Base-by-base conservation (phyloP, 2,797 vertebrate genomes). In the Siniperca obscura region DNA sequence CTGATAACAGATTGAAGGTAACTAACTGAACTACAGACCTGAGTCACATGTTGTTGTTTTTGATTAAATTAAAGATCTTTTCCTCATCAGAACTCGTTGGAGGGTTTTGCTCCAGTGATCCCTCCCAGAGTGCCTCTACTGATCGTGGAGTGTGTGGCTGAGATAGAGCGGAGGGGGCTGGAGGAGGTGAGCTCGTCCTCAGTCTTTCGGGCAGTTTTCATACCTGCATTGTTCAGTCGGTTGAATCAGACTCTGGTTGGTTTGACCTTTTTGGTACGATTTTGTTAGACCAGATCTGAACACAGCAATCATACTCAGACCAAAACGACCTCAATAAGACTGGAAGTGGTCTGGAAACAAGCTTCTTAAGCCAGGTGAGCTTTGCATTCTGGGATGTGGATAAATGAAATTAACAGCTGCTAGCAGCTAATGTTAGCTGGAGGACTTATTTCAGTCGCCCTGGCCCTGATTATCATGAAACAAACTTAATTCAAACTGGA, bases 151-250 rank as follows among this genome's bases (percentile, higher is more conserved):
- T 94, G 93, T 17, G 89, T 93, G 56, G 52, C 84, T 0, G 93
- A 94, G 84, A 93, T 94, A 0, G 93, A 94, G 76, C 84, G 85
- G 64, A 65, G 91, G 40, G 93, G 93, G 0, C 81, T 93, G 67
- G 40, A 87, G 4, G 93, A 94, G 92, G 93, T 93, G 75, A 82
- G 79, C 6, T 42, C 2, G 3, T 36, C 16, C 12, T 11, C 25
- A 3, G 60, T 3, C 50, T 16, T 19, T n/a, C 1, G 44, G n/a
- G 21, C 44, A 10, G n/a, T 19, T 21, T 12, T 59, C 9, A 16
- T 8, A 22, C 30, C 17, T 3, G 17, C 13, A 8, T 38, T 5
- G 27, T 14, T 67, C 17, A 56, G 27, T 13, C 14, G 42, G 7
- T 5, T 21, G 42, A 34, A 4, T 17, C 40, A 4, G 14, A 38